Base-by-base conservation (phyloP, 2,797 vertebrate species). In the Notamacropus eugenii region DNA sequence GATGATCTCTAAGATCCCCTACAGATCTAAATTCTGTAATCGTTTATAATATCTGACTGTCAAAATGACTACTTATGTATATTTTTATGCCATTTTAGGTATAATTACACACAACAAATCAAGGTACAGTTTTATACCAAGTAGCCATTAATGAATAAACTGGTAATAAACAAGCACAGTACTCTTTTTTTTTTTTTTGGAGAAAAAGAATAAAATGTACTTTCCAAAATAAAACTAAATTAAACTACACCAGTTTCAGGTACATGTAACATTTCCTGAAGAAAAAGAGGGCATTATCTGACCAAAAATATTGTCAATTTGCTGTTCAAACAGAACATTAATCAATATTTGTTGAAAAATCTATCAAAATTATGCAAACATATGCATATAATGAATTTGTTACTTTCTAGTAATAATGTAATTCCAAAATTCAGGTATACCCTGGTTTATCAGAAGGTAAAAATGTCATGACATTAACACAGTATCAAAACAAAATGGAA, bases 401-500 rank as follows among this genome's bases (percentile, higher is more conserved):
- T 40, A 74, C n/a, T 40, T 40, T 40, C n/a, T 74, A 74, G n/a
- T 40, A 40, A 40, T 74, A 52, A 24, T 56, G 74, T 87, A 82
- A 46, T 94, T 96, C 91, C 55, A 95, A 94, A 24, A 90, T 55
- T 90, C n/a, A 57, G 91, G 6, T 14, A 91, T 13, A 22, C 28
- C 50, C 93, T 9, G 27, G 22, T 96, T 96, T 91, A 93, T 58
- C 52, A 6, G 74, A 40, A 92, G 52, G n/a, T 1, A 57, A 16
- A 46, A 95, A 93, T 93, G 59, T 92, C 96, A 4, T 90, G 62
- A 95, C 14, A 90, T 24, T 93, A 34, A 94, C 92, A 95, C 1
- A 94, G 27, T 94, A 95, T 90, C 92, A 96, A 96, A 90, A 95
- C 91, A 50, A 82, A 29, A 22, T 52, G 58, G 94, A 93, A 96